A percentile compares a stretch with the other conserved stretches of the same genome.
phyloP scores from a whole-genome alignment of 2,888 invertebrate species.

The Drosophila tripunctata region DNA sequence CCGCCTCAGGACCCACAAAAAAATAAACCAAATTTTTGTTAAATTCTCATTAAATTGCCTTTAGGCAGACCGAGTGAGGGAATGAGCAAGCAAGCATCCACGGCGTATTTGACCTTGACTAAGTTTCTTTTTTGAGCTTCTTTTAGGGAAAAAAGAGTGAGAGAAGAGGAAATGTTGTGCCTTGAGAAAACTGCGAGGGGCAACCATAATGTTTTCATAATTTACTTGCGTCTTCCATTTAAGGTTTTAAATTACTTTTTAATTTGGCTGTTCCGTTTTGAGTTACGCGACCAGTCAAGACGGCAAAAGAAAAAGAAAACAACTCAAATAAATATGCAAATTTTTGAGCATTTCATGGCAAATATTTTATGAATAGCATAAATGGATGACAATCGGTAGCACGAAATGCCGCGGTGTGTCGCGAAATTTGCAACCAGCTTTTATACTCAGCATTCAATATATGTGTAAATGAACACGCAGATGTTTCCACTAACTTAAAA shows the following conservation, averaged over 20 bases:
- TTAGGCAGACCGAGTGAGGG: conserved; percentile 21
- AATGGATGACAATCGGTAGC: conserved; percentile 29
- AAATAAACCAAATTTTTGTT: conserved; percentile 34
- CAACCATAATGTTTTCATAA: conserved; percentile 77
- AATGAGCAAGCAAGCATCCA: conserved; percentile 23
- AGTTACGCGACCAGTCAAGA: conserved; percentile 59
- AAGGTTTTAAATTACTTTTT: conserved; percentile 80
- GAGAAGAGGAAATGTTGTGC: conserved; percentile 16
- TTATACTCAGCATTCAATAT: conserved; percentile 33
- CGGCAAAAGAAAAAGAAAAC: conserved; percentile 36
- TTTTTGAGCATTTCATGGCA: conserved; percentile 66
- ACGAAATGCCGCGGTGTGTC: neutral
- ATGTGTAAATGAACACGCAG: neutral
- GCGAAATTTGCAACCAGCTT: conserved; percentile 35
- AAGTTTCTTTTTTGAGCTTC: conserved; percentile 38
- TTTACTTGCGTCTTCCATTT: conserved; percentile 73
- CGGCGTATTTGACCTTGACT: conserved; percentile 62
- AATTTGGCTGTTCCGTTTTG: conserved; percentile 76
- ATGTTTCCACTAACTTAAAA: too few relatives aligned
- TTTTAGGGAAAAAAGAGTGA: neutral
- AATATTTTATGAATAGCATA: conserved; percentile 51
- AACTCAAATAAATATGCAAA: conserved; percentile 76
- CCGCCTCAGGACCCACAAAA: conserved; percentile 25
- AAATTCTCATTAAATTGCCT: conserved; percentile 71
- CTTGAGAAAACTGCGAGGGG: conserved; percentile 38